These are phyloP conservation scores for Turnix velox DNA, from an alignment of 2,113 vertebrate genomes.

Conservation along the genomic window DNA sequence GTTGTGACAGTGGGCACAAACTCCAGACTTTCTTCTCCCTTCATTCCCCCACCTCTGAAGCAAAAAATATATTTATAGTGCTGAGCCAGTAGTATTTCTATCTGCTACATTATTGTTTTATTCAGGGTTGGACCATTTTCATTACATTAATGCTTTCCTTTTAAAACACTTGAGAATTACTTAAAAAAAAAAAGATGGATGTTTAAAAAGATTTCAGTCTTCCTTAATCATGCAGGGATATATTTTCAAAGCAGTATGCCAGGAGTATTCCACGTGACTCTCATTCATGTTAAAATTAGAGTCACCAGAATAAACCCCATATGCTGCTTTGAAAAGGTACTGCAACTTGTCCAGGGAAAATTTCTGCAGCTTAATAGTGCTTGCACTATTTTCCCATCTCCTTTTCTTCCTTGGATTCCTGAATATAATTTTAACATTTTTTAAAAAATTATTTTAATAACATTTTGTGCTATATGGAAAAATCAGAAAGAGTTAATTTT, in stretches of 20 bases:
- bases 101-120: neutral
- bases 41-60: neutral
- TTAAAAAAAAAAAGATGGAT: neutral
- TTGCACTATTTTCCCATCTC: neutral
- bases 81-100: neutral
- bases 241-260: conserved; percentile 57
- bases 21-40: neutral
- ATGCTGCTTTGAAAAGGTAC: conserved; percentile 63
- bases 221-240: conserved; percentile 42
- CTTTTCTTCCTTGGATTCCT: neutral
- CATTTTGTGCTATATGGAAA: neutral
- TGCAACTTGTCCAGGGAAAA: conserved; percentile 44
- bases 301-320: conserved; percentile 65
- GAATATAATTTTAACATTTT: neutral
- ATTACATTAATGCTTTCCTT: conserved; percentile 11
- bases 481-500: neutral
- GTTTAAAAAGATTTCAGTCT: conserved; percentile 33
- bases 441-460: neutral
- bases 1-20: neutral
- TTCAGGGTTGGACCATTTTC: neutral
- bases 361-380: conserved; percentile 25
- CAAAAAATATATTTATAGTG: neutral
- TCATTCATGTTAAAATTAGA: conserved; percentile 70
- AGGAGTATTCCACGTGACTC: conserved; percentile 57
- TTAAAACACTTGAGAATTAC: conserved; percentile 3